These are phyloP conservation scores for Sylvilagus floridanus DNA, from an alignment of 2,797 vertebrate species.

Conservation along the genomic window DNA sequence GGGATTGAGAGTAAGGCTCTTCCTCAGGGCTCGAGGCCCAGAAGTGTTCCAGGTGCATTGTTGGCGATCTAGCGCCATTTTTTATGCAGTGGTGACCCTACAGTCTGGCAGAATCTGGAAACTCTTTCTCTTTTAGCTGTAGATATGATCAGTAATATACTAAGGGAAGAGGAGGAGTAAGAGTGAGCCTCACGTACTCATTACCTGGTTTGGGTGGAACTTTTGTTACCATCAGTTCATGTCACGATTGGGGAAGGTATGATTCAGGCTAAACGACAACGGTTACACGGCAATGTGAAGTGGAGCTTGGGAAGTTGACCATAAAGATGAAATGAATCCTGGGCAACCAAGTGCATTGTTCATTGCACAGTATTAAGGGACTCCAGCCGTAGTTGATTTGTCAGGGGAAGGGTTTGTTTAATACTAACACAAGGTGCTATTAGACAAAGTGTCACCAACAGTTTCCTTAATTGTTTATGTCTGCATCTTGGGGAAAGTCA, in stretches of 20 bases:
- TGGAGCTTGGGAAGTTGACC: neutral
- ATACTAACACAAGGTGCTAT: accelerated
- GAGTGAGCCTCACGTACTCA: neutral
- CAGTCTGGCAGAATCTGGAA: neutral
- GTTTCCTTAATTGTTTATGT: neutral
- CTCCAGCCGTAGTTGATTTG: accelerated
- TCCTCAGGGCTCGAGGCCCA: neutral
- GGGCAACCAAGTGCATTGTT: neutral
- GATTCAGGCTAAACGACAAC: neutral
- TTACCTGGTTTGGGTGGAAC: neutral
- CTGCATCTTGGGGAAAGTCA: neutral
- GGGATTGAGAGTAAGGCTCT: neutral
- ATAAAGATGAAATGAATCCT: neutral
- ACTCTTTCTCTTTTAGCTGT: neutral
- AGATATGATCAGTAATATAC: neutral
- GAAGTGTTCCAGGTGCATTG: neutral
- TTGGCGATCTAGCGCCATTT: accelerated
- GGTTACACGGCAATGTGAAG: neutral
- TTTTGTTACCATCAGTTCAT: neutral
- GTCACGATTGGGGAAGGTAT: neutral
- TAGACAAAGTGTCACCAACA: neutral
- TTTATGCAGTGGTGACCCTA: neutral
- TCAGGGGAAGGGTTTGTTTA: neutral
- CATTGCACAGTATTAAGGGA: neutral
- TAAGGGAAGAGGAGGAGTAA: neutral